Base-by-base conservation (phyloP, 2,888 invertebrate genomes). In the Byasa hedistus region DNA sequence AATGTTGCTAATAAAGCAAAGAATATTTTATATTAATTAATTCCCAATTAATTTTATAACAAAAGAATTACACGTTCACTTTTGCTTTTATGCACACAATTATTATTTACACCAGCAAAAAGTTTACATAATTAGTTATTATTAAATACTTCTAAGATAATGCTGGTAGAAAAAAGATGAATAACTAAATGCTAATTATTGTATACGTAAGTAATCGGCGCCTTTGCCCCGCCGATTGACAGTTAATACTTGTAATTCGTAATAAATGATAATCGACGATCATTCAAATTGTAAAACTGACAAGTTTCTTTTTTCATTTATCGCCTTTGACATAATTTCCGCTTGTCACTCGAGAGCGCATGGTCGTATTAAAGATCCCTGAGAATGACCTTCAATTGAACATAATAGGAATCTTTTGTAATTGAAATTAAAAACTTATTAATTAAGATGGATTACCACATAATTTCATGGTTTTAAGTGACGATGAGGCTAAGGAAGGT, bases 31-130 rank as follows among this genome's bases (percentile, higher is more conserved):
- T 48, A 15, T 1, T 48, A 48, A 48, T 48, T 17, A 48, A 48
- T 55, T 17, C 22, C 8, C 48, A 57, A 63, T 63, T 57, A 63
- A 57, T 57, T 63, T 56, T 51, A 57, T n/a, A 51, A 63, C 57
- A 63, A 57, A 57, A 48, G 51, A 57, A 63, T 63, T 57, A 57
- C 19, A 12, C 21, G n/a, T 36, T 4, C 8, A 44, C n/a, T 62
- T 57, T 62, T 56, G 1, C 17, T 48, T 62, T 56, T 57, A 21
- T 44, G 2, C 19, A 4, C 17, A 39, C 24, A 54, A 36, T 58
- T 57, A 64, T 52, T 21, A 54, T 59, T 55, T 44, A 19, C 22
- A 36, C n/a, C 2, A 15, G 12, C 39, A 27, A 64, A 48, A 57
- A 0, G 1, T 10, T 32, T 32, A 10, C 4, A 24, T 64, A 64